A percentile compares a stretch with the other conserved stretches of the same genome.
These are phyloP conservation scores for Scartelaos histophorus DNA, from an alignment of 2,113 vertebrate genomes.

Conservation along the genomic window DNA sequence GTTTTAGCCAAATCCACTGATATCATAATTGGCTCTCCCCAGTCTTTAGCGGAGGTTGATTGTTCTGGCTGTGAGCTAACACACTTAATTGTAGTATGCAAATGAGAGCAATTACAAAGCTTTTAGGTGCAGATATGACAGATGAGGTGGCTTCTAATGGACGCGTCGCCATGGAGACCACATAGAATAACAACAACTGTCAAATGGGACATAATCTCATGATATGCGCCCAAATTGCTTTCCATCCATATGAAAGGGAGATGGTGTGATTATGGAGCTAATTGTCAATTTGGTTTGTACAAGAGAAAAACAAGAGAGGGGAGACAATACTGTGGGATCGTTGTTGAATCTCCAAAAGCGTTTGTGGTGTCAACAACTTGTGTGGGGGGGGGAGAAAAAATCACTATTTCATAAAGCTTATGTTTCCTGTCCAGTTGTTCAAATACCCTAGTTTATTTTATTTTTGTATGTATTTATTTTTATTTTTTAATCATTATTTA, in stretches of 20 bases:
- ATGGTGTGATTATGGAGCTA: conserved; percentile 62
- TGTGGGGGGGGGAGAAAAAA: neutral
- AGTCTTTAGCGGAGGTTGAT: conserved; percentile 89
- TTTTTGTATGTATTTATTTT: too few relatives aligned
- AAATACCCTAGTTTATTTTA: too few relatives aligned
- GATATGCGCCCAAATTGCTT: conserved; percentile 62
- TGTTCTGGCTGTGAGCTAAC: conserved; percentile 99
- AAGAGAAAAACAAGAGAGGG: conserved; percentile 35
- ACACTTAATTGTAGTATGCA: conserved; percentile 99
- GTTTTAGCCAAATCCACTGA: conserved; percentile 75
- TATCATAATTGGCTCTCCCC: conserved; percentile 79
- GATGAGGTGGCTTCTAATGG: conserved; percentile 95
- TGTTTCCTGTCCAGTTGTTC: too few relatives aligned
- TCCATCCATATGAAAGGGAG: conserved; percentile 48
- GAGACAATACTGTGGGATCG: conserved; percentile 40
- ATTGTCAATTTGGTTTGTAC: conserved; percentile 58
- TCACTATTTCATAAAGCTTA: too few relatives aligned
- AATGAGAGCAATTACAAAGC: conserved; percentile 99
- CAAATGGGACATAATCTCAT: conserved; percentile 73
- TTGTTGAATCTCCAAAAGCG: conserved; percentile 41
- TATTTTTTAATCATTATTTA: too few relatives aligned
- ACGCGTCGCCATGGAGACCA: conserved; percentile 98
- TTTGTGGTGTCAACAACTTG: conserved; percentile 38
- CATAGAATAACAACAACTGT: conserved; percentile 84
- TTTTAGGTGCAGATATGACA: conserved; percentile 99